Evolutionary conservation across 2,113 vertebrate genomes (phyloP).

Genomic region (Piprites chloris): DNA sequence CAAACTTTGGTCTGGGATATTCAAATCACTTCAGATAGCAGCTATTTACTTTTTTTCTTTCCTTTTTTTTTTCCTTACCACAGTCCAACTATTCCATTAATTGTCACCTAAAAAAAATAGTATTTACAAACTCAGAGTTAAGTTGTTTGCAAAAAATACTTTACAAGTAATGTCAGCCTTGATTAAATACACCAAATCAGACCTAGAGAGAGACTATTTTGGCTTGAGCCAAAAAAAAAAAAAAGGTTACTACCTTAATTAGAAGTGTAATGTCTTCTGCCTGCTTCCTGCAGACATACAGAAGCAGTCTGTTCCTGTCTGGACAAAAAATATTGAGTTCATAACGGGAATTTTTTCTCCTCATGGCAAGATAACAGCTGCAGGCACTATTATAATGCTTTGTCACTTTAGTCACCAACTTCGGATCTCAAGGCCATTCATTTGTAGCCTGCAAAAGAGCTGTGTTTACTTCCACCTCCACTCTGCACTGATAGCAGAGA

Average conservation of each 20-base stretch:
- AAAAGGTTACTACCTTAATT: not conserved
- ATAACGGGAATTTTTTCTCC: slow-evolving; percentile 60
- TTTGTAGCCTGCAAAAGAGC: not conserved
- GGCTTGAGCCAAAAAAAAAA: not conserved
- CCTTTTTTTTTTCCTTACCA: not conserved
- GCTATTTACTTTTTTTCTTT: not conserved
- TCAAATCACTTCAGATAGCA: not conserved
- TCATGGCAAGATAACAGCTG: slow-evolving; percentile 1
- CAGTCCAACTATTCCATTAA: not conserved
- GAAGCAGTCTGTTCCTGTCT: not conserved
- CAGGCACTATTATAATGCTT: slow-evolving; percentile 5
- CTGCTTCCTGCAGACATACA: not conserved
- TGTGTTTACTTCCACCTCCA: slow-evolving; percentile 4
- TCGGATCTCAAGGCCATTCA: not conserved
- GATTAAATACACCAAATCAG: not conserved
- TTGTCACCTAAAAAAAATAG: not conserved
- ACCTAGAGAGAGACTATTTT: not conserved
- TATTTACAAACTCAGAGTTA: not conserved
- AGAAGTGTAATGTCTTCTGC: not conserved
- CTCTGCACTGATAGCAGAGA: not conserved
- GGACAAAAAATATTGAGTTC: not conserved
- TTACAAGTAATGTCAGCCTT: not conserved
- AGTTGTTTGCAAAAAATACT: not conserved
- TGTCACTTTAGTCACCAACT: slow-evolving; percentile 13
- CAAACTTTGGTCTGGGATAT: not conserved